Evolutionary conservation across 2,113 vertebrate species (phyloP).

Genomic region (Ondatra zibethicus): DNA sequence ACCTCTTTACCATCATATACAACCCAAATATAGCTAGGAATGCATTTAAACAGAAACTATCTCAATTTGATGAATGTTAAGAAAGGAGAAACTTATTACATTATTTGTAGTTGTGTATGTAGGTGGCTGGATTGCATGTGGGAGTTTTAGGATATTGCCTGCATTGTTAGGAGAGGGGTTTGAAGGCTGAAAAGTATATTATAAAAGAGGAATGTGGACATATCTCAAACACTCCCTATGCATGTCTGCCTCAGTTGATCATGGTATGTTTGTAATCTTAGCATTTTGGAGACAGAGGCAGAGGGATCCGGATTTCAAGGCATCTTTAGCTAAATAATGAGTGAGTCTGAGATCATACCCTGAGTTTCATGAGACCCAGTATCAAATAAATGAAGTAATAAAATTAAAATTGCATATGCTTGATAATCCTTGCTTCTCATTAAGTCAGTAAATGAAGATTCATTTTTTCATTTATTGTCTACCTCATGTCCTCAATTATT

Average conservation of each 20-base stretch:
- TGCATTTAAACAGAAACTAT: background rate
- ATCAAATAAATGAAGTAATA: background rate
- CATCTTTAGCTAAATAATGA: background rate
- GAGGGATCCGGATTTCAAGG: background rate
- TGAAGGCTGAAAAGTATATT: background rate
- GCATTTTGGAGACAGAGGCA: background rate
- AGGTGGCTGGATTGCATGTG: background rate
- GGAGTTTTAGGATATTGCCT: background rate
- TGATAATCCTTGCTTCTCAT: background rate
- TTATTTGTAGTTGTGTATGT: background rate
- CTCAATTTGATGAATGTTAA: background rate
- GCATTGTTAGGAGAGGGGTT: background rate
- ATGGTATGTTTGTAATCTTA: background rate
- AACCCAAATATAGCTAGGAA: background rate
- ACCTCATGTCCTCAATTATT: background rate
- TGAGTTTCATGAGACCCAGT: background rate
- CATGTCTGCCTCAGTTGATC: background rate
- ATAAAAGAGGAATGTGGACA: background rate
- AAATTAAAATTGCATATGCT: background rate
- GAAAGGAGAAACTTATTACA: background rate
- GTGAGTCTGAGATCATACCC: background rate
- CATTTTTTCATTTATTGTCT: background rate
- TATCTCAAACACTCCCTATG: background rate
- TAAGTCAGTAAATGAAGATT: background rate
- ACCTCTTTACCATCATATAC: background rate